Evolutionary conservation across 2,113 vertebrate genomes (phyloP).

Genomic region (Charadrius vociferus): DNA sequence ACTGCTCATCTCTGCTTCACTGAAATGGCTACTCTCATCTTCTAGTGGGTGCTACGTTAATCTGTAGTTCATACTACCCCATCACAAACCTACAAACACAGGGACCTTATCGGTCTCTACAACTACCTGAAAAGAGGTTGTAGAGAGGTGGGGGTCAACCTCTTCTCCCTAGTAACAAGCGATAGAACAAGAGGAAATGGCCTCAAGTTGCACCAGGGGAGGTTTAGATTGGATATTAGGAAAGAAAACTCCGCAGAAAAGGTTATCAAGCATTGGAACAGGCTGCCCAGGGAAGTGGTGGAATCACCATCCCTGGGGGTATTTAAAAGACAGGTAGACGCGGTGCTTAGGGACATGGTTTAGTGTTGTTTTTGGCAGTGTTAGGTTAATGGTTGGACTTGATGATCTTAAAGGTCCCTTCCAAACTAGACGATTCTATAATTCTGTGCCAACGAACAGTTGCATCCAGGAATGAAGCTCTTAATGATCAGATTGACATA

Average conservation of each 20-base stretch:
- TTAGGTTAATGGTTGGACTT: background rate
- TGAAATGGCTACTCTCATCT: background rate
- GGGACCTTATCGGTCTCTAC: background rate
- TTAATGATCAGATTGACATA: background rate
- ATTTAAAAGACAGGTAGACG: background rate
- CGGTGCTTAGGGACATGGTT: background rate
- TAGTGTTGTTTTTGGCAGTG: background rate
- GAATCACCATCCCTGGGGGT: background rate
- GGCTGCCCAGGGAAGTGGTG: background rate
- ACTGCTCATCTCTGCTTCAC: background rate
- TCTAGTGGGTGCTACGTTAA: background rate
- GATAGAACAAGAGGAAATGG: background rate
- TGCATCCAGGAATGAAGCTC: background rate
- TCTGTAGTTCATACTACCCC: background rate
- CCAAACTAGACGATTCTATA: background rate
- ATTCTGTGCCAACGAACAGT: background rate
- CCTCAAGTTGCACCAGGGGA: background rate
- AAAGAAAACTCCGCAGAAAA: background rate
- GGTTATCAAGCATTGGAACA: background rate
- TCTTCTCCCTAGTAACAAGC: background rate
- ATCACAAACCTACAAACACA: background rate
- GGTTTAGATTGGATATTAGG: background rate
- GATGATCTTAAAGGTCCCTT: background rate
- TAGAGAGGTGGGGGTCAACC: background rate
- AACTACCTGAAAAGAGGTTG: background rate